Evolutionary conservation across 1,140 invertebrate species (phyloP).

Genomic region (Popillia japonica): DNA sequence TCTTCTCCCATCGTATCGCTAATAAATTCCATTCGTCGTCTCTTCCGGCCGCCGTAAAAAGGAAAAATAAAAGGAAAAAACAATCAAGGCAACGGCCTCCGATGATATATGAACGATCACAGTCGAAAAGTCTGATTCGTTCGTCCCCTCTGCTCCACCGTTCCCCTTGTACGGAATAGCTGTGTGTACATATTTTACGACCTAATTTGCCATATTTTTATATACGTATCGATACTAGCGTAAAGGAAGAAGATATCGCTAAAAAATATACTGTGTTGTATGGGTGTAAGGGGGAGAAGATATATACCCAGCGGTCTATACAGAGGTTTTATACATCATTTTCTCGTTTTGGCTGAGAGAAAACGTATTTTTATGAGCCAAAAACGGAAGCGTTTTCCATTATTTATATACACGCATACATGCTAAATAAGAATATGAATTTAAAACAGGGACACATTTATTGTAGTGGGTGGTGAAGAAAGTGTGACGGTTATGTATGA

Average conservation of each 20-base stretch:
- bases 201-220: constrained; percentile 16
- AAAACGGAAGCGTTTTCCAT: background rate
- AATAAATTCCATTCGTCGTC: background rate
- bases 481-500: too few species aligned
- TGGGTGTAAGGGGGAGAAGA: background rate
- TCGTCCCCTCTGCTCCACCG: background rate
- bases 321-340: background rate
- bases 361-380: constrained; percentile 1
- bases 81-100: constrained; percentile 16
- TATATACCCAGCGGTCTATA: background rate
- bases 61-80: constrained; percentile 3
- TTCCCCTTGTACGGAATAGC: background rate
- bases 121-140: constrained; percentile 3
- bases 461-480: too few species aligned
- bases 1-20: background rate
- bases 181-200: background rate
- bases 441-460: background rate
- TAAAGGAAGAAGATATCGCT: background rate
- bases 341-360: background rate
- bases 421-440: background rate
- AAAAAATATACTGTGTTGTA: background rate
- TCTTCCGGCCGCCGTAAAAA: background rate
- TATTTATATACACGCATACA: constrained; percentile 7
- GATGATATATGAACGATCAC: background rate
- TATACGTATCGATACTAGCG: background rate